Evolutionary conservation across 2,888 invertebrate species (phyloP), one percentile per base, ranked within the genome.

Genomic region (Eulithis testata): DNA sequence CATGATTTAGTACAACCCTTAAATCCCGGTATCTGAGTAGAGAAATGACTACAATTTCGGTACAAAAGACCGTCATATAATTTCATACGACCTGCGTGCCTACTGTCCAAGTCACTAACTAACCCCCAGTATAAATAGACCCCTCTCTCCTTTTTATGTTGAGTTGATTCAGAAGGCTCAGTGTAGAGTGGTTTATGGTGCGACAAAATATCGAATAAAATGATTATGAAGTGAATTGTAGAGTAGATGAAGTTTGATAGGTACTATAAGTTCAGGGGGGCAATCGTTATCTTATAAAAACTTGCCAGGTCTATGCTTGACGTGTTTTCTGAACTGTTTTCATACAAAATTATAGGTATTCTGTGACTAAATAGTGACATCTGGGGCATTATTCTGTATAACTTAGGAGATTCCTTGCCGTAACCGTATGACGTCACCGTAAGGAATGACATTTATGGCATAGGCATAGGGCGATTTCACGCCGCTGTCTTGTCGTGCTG

Each of bases 21-120:
- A 68, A 68, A 63, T 60, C 64, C 60, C 63, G 58, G 51, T 58
- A 64, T 66, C 69, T 70, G 66, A 53, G 43, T 58, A 68, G 79
- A 81, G 66, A 76, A 79, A 82, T 83, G 73, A 71, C 65, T 60
- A 68, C 77, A 73, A 82, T 83, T 82, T 78, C 71, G 68, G 71
- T 74, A 82, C 80, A 81, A 81, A 80, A 74, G 77, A 71, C 70
- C 71, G 64, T 73, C 73, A 76, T 79, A 78, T 80, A 73, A 80
- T 76, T 80, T 79, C 76, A 75, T 76, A 79, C 66, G 74, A 71
- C 75, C 76, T 73, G 66, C 65, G 57, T n/a, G 53, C 40, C 53
- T 71, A 74, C 75, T 71, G 73, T 61, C 71, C 70, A 60, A 73
- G 69, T 66, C 21, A 54, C 51, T 12, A 73, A 71, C 66, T 72